Evolutionary conservation across 2,888 invertebrate species (phyloP).

Genomic region (Oligia latruncula): DNA sequence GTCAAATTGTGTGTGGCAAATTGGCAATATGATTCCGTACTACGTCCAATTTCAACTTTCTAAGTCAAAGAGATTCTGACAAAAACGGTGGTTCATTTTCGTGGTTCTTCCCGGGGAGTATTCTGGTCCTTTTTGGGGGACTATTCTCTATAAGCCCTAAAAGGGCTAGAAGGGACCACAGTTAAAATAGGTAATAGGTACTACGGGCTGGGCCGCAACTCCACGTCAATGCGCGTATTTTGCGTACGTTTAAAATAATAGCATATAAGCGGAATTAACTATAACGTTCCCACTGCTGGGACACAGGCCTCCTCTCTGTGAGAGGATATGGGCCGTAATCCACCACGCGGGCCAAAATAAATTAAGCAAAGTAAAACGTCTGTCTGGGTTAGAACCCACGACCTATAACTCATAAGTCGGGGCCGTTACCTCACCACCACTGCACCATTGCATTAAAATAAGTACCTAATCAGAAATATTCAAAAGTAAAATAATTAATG

Average conservation of each 20-base stretch:
- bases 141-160: not conserved
- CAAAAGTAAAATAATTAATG: not conserved
- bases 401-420: too few species aligned
- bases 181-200: not conserved
- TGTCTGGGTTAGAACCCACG: too few species aligned
- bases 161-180: not conserved
- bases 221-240: too few species aligned
- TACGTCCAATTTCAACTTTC: conserved; percentile 8
- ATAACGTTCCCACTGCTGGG: too few species aligned
- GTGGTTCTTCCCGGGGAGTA: not conserved
- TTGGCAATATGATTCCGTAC: not conserved
- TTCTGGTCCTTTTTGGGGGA: not conserved
- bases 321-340: too few species aligned
- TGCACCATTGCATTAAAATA: too few species aligned
- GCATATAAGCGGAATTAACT: too few species aligned
- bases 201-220: too few species aligned
- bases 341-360: too few species aligned
- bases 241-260: not conserved
- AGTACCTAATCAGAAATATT: not conserved
- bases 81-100: not conserved
- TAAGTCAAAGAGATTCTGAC: conserved; percentile 17
- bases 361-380: too few species aligned
- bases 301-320: too few species aligned
- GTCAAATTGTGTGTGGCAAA: conserved; percentile 12
- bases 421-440: too few species aligned